Percentiles rank a stretch among this genome's conserved stretches.
These are phyloP conservation scores for Asbolus verrucosus DNA, from an alignment of 1,140 invertebrate species.

Conservation along the genomic window DNA sequence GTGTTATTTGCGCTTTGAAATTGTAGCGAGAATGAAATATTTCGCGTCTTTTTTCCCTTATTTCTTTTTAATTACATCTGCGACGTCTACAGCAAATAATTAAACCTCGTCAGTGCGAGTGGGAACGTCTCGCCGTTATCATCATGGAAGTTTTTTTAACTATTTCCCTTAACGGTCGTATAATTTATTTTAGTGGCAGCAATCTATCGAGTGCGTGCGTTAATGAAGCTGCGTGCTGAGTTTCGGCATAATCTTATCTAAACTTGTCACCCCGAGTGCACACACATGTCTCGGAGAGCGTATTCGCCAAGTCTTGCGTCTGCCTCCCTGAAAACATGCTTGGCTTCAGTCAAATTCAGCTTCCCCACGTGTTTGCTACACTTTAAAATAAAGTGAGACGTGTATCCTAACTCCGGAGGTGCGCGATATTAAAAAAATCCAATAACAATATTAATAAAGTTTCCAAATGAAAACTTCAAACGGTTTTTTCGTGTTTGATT, in stretches of 20 bases:
- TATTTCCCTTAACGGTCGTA: constrained; percentile 26
- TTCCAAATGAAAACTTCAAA: background rate
- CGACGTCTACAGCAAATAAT: no score
- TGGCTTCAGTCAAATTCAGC: constrained; percentile 45
- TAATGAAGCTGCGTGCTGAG: no score
- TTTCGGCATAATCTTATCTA: constrained; percentile 44
- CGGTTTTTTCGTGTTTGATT: no score
- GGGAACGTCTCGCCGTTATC: no score
- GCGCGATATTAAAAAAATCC: no score
- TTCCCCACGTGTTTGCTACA: constrained; percentile 41
- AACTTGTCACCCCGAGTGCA: constrained; percentile 49
- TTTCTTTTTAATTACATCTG: no score
- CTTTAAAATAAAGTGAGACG: constrained; percentile 2
- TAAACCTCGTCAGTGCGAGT: no score
- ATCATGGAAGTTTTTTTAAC: constrained; percentile 7
- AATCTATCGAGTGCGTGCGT: background rate
- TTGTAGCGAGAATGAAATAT: no score
- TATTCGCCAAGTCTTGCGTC: constrained; percentile 43
- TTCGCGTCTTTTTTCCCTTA: no score
- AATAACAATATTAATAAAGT: no score
- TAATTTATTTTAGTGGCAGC: constrained; percentile 21
- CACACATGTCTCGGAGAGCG: constrained; percentile 44
- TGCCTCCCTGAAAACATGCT: constrained; percentile 18
- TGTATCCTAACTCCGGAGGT: background rate
- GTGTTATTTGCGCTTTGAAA: no score